phyloP scores from a whole-genome alignment of 2,797 vertebrate species.

The Sylvia borin region DNA sequence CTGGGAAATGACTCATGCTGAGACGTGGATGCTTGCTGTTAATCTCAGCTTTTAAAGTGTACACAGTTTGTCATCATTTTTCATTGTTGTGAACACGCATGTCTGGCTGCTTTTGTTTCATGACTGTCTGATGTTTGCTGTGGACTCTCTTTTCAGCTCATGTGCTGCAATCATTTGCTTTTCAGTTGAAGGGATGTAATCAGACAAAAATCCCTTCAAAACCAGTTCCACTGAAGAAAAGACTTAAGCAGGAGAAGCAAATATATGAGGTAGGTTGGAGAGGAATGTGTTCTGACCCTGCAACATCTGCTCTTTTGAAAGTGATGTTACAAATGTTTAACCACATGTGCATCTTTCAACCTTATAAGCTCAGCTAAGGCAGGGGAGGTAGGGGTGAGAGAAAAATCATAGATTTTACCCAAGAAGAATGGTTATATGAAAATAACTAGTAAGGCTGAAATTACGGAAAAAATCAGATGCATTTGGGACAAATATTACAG shows the following conservation, averaged over 20 bases:
- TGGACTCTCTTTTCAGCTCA: background rate
- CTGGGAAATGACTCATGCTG: conserved; percentile 26
- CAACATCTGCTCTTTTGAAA: conserved; percentile 8
- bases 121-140: conserved; percentile 8
- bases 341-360: background rate
- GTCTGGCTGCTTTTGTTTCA: conserved; percentile 23
- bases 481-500: background rate
- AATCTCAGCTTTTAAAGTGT: conserved; percentile 38
- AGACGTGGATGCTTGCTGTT: conserved; percentile 2
- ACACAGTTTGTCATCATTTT: conserved; percentile 43
- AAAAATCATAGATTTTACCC: background rate
- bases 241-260: conserved; percentile 2
- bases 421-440: background rate
- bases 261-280: conserved; percentile 6
- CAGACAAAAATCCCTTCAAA: conserved; percentile 33
- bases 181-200: background rate
- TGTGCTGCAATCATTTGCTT: background rate
- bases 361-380: background rate
- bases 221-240: background rate
- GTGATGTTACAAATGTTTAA: conserved; percentile 23
- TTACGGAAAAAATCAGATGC: background rate
- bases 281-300: conserved; percentile 36
- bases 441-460: background rate
- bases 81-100: background rate
- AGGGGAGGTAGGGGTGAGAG: background rate